phyloP scores from a whole-genome alignment of 2,888 invertebrate species.

The Pinctada fucata region DNA sequence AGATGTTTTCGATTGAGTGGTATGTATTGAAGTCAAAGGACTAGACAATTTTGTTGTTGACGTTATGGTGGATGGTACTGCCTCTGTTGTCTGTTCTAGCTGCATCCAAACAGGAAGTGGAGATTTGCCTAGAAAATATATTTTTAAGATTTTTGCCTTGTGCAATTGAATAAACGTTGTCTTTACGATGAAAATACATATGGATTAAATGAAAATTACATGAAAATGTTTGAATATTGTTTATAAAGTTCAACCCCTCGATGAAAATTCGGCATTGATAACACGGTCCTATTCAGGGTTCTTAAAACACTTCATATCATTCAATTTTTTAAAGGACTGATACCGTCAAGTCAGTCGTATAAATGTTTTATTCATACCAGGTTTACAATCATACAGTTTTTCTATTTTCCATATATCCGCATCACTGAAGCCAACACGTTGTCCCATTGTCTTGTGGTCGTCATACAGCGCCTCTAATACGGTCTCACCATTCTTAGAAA shows the following conservation, averaged over 20 bases:
- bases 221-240: too few species aligned
- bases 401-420: constrained; percentile 50
- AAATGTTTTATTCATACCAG: too few species aligned
- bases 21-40: too few species aligned
- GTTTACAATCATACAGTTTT: constrained; percentile 41
- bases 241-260: too few species aligned
- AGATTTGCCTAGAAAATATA: constrained; percentile 27
- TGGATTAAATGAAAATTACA: too few species aligned
- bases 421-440: constrained; percentile 42
- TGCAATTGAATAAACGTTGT: background rate
- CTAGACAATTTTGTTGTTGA: background rate
- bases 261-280: too few species aligned
- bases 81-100: constrained; percentile 10
- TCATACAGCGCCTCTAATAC: constrained; percentile 39
- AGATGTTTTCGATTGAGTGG: background rate
- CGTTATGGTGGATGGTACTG: background rate
- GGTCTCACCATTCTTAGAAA: constrained; percentile 41
- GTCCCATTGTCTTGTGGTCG: constrained; percentile 42
- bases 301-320: too few species aligned
- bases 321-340: too few species aligned
- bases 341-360: too few species aligned
- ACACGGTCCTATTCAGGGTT: too few species aligned
- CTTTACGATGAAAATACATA: too few species aligned
- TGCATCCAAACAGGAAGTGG: constrained; percentile 44
- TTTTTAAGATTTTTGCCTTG: too few species aligned